phyloP scores from a whole-genome alignment of 1,140 invertebrate genomes.

The Babylonia areolata region DNA sequence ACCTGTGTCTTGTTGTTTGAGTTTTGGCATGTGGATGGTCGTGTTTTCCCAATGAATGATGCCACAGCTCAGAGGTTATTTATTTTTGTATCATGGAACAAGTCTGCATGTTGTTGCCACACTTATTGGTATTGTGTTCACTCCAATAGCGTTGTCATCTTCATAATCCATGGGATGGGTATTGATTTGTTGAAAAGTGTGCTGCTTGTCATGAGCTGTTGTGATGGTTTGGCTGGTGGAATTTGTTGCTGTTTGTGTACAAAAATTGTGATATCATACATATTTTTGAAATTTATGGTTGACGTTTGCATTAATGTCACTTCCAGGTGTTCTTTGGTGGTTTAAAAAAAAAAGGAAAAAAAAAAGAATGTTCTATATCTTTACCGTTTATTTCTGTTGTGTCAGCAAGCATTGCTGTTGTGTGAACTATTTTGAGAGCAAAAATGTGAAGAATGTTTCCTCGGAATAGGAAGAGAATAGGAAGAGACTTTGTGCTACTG shows the following conservation, averaged over 20 bases:
- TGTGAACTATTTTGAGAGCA: too few relatives aligned
- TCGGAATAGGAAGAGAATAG: too few relatives aligned
- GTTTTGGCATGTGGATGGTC: neutral
- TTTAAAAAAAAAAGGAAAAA: neutral
- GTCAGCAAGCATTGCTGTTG: too few relatives aligned
- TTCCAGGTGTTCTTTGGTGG: neutral
- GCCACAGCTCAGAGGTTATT: neutral
- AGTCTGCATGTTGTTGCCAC: neutral
- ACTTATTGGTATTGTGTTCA: neutral
- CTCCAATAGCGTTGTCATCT: neutral
- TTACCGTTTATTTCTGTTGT: neutral
- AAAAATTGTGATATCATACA: neutral
- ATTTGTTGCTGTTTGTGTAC: neutral
- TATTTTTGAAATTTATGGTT: neutral
- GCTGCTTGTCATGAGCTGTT: neutral
- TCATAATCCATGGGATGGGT: neutral
- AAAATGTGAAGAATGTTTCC: too few relatives aligned
- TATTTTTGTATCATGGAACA: conserved; percentile 1
- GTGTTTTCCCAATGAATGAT: neutral
- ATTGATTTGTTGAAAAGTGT: neutral
- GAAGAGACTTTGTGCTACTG: too few relatives aligned
- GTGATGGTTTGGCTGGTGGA: neutral
- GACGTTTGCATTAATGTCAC: neutral
- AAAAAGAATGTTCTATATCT: neutral
- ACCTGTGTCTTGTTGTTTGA: neutral